Evolutionary conservation across 2,797 vertebrate species (phyloP), one percentile per base, ranked within the genome.

Genomic region (Acanthurus tractus): DNA sequence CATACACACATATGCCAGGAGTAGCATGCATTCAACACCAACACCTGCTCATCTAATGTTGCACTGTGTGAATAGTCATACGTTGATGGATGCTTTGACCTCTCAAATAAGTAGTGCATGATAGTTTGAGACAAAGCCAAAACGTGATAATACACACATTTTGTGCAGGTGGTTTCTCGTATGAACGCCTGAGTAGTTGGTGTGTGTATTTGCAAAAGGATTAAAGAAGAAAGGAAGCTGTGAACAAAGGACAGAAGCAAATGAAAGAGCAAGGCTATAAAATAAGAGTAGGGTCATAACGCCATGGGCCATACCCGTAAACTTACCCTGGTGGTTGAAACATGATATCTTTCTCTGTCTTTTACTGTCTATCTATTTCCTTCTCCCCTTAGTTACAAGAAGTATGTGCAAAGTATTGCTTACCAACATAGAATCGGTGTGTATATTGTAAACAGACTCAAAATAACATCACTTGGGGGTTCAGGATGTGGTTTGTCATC

Each of bases 201-300:
- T 74, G 34, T 61, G 53, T 74, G 55, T 88, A 70, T 85, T 78
- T 84, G 65, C 49, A 34, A 53, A 29, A 65, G 73, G 87, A 85
- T 83, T 72, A 79, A 81, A 77, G 66, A 77, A 67, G 70, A 86
- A 87, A 76, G 70, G 70, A 81, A 65, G 53, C 46, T 7, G 20
- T 63, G 83, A 85, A 91, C 83, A 87, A 86, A 84, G 76, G 78
- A 59, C 74, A 70, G 75, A 63, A 71, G 70, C 59, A 82, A 79
- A 86, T 36, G 74, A 36, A 76, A 77, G 55, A 61, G 29, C 38
- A 76, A 62, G 38, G 59, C 75, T 74, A 29, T 78, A 85, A 78
- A 79, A 73, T 70, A 78, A 48, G 70, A 86, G 64, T 12, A 67
- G 79, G 70, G 73, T 85, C 82, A 82, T 59, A 81, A 75, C 86